phyloP scores from a whole-genome alignment of 2,113 vertebrate genomes.

The Ranitomeya variabilis region DNA sequence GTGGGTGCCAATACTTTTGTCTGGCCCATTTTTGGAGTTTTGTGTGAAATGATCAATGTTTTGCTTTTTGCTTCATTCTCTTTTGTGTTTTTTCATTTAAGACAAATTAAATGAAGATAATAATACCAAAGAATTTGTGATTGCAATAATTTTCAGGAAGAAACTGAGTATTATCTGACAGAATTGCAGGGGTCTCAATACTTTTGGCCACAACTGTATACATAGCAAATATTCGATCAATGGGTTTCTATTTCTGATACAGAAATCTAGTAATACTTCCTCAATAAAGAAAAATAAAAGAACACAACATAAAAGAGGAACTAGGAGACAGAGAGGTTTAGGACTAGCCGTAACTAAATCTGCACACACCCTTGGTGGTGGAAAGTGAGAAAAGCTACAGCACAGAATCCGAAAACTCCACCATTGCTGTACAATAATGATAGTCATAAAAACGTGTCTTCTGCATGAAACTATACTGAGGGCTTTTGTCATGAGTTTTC shows the following conservation, averaged over 20 bases:
- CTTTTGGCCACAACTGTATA: too few relatives aligned
- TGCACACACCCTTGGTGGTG: not conserved
- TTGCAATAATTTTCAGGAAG: too few relatives aligned
- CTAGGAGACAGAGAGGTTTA: not conserved
- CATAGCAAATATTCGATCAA: not conserved
- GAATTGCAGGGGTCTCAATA: too few relatives aligned
- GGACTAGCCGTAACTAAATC: not conserved
- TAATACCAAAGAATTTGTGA: too few relatives aligned
- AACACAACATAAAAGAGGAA: slow-evolving; percentile 8
- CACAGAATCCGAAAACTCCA: not conserved
- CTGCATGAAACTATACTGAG: not conserved
- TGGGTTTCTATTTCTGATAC: not conserved
- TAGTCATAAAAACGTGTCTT: not conserved
- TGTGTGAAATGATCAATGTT: too few relatives aligned
- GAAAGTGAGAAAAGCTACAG: not conserved
- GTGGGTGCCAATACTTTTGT: too few relatives aligned
- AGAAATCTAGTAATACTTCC: not conserved
- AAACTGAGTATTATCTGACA: too few relatives aligned
- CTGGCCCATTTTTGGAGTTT: too few relatives aligned
- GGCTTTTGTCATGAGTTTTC: not conserved
- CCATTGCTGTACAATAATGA: not conserved
- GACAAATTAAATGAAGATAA: too few relatives aligned
- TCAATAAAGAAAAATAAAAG: not conserved
- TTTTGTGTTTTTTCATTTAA: too few relatives aligned
- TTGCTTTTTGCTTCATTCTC: too few relatives aligned